These are phyloP conservation scores for Eretmocerus hayati DNA, from an alignment of 2,888 invertebrate species.

Conservation along the genomic window DNA sequence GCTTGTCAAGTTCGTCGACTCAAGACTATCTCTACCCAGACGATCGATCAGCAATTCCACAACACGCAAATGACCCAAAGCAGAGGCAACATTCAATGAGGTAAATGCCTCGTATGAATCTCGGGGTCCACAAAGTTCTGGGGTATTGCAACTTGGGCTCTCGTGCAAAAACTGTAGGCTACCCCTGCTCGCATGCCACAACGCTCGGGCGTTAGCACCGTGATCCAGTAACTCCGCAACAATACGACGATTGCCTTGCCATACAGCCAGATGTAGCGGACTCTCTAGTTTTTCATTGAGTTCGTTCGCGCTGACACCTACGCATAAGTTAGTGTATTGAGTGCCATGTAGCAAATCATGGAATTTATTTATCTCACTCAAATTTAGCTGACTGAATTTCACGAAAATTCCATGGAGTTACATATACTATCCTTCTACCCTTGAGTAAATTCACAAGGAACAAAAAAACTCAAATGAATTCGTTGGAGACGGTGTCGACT, in stretches of 20 bases:
- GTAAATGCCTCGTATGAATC: conserved; percentile 3
- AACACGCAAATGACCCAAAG: conserved; percentile 10
- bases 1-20: conserved; percentile 8
- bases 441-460: too few species aligned
- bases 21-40: not conserved
- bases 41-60: conserved; percentile 3
- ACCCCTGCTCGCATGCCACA: not conserved
- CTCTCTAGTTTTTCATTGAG: conserved; percentile 8
- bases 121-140: not conserved
- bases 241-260: not conserved
- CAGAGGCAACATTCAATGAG: conserved; percentile 1
- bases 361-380: too few species aligned
- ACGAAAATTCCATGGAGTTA: too few species aligned
- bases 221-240: conserved; percentile 1
- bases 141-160: conserved; percentile 3
- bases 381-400: too few species aligned
- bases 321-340: too few species aligned
- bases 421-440: too few species aligned
- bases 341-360: too few species aligned
- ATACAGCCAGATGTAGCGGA: conserved; percentile 3
- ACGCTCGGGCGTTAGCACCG: not conserved
- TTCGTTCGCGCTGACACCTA: conserved; percentile 8
- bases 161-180: conserved; percentile 3
- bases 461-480: too few species aligned
- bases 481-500: too few species aligned